Evolutionary conservation across 2,113 vertebrate genomes (phyloP).

Genomic region (Puntigrus tetrazona): DNA sequence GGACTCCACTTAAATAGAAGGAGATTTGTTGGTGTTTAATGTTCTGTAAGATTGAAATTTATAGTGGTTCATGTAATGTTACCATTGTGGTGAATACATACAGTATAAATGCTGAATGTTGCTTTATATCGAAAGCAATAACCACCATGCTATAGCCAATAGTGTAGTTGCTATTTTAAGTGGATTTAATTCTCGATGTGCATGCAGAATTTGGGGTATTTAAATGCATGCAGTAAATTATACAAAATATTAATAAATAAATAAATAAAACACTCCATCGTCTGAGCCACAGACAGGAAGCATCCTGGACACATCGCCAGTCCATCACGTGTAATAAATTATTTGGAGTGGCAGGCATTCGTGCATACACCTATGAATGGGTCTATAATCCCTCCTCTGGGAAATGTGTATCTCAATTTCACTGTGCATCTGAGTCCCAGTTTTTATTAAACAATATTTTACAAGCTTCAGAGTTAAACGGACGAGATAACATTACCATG

Average conservation of each 20-base stretch:
- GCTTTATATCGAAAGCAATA: background rate
- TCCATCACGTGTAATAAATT: background rate
- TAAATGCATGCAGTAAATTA: background rate
- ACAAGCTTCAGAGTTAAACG: background rate
- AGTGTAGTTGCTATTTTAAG: background rate
- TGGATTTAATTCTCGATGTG: background rate
- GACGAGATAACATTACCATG: background rate
- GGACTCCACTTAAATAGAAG: too few species aligned
- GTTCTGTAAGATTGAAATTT: background rate
- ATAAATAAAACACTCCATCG: too few species aligned
- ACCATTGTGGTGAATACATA: too few species aligned
- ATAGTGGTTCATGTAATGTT: background rate
- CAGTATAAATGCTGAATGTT: too few species aligned
- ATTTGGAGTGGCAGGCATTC: background rate
- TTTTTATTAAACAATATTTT: constrained; percentile 14
- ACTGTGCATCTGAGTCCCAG: background rate
- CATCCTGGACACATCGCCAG: background rate
- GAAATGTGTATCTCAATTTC: background rate
- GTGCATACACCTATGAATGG: background rate
- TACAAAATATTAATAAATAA: background rate
- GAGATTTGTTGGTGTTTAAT: background rate
- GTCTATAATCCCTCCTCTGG: background rate
- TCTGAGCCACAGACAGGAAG: background rate
- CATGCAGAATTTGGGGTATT: background rate
- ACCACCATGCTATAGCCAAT: background rate